phyloP scores from a whole-genome alignment of 2,888 invertebrate species.

The Megalurothrips usitatus region DNA sequence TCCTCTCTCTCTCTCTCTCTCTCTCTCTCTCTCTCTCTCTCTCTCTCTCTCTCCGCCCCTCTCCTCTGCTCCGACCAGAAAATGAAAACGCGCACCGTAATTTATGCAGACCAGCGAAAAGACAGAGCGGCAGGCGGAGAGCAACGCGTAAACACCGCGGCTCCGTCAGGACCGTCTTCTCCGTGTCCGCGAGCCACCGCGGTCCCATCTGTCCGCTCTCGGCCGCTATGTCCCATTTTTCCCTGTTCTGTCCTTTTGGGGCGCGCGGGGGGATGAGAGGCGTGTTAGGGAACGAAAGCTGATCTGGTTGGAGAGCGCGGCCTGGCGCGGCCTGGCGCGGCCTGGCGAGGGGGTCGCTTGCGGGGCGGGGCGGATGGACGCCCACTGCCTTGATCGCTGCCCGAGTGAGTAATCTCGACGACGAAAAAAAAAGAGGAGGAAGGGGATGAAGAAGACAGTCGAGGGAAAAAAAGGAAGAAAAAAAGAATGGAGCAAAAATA shows the following conservation, averaged over 20 bases:
- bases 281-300: not conserved
- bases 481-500: not conserved
- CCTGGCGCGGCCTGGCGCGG: not conserved
- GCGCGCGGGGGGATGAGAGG: not conserved
- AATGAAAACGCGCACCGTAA: conserved; percentile 15
- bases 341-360: not conserved
- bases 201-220: not conserved
- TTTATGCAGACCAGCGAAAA: conserved; percentile 1
- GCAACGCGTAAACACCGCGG: not conserved
- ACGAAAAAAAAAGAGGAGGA: not conserved
- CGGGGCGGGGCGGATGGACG: no score
- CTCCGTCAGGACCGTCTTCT: not conserved
- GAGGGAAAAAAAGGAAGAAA: not conserved
- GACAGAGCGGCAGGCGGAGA: not conserved
- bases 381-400: not conserved
- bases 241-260: not conserved
- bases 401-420: conserved; percentile 1
- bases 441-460: not conserved
- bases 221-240: not conserved
- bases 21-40: not conserved
- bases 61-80: not conserved
- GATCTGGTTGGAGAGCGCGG: not conserved
- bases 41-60: not conserved
- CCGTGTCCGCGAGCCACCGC: not conserved
- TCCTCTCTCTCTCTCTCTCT: no score